Conservation (phyloP, 2,888 invertebrate species). For the Hirtodrosophila trivittata region DNA sequence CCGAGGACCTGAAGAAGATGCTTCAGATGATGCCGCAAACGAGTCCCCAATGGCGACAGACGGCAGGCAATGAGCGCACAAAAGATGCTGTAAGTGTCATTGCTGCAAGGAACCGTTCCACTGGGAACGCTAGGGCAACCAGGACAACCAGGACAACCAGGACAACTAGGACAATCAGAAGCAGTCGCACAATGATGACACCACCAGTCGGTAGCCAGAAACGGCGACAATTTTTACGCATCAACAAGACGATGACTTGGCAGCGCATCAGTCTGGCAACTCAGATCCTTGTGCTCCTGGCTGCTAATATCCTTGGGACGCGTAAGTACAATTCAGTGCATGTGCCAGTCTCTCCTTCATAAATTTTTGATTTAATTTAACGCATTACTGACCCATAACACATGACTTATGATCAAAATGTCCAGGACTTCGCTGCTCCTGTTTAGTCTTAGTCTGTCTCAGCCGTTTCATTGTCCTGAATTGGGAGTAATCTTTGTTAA, state of each 20-base stretch:
- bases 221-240: slow-evolving; percentile 63
- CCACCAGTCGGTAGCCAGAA: slow-evolving; percentile 23
- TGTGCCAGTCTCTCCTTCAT: slow-evolving; percentile 35
- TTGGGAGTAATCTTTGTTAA: too few species aligned
- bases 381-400: slow-evolving; percentile 25
- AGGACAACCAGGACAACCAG: slow-evolving; percentile 27
- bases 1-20: slow-evolving; percentile 51
- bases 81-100: slow-evolving; percentile 71
- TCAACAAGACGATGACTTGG: slow-evolving; percentile 47
- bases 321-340: slow-evolving; percentile 64
- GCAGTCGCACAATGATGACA: not conserved
- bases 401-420: not conserved
- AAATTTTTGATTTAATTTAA: slow-evolving; percentile 68
- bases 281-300: slow-evolving; percentile 33
- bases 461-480: not conserved
- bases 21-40: slow-evolving; percentile 60
- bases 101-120: slow-evolving; percentile 71
- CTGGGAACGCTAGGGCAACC: slow-evolving; percentile 49
- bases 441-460: not conserved
- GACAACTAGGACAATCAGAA: slow-evolving; percentile 15
- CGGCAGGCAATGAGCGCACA: slow-evolving; percentile 61
- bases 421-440: not conserved
- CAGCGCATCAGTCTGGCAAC: slow-evolving; percentile 51
- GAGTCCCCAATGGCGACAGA: slow-evolving; percentile 70
- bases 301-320: slow-evolving; percentile 47